phyloP scores from a whole-genome alignment of 2,888 invertebrate genomes.

The Hololepta plana region DNA sequence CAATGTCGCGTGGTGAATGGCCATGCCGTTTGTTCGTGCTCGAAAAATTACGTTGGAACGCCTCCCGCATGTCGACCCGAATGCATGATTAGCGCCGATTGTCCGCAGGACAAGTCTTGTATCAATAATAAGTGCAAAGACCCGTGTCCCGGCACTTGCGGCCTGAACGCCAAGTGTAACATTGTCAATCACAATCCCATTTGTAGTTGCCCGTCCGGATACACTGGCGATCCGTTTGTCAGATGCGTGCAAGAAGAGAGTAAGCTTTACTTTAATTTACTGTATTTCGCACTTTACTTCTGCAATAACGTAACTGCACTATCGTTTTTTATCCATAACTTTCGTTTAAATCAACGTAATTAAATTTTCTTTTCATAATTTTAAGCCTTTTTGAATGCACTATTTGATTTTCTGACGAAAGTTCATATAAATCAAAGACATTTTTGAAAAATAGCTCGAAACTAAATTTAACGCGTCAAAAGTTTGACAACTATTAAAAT shows the following conservation, averaged over 20 bases:
- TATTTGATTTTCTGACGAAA: slow-evolving; percentile 23
- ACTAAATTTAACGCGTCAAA: too few species aligned
- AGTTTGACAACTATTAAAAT: too few species aligned
- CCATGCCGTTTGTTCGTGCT: slow-evolving; percentile 65
- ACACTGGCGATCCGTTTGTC: slow-evolving; percentile 44
- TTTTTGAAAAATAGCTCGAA: too few species aligned
- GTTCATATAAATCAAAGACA: too few species aligned
- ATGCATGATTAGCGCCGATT: slow-evolving; percentile 61
- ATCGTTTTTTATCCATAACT: slow-evolving; percentile 11
- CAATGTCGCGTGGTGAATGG: slow-evolving; percentile 51
- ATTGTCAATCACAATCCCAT: slow-evolving; percentile 64
- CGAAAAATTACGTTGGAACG: slow-evolving; percentile 51
- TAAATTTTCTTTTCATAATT: too few species aligned
- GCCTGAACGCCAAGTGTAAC: slow-evolving; percentile 51
- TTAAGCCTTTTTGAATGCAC: too few species aligned
- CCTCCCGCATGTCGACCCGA: slow-evolving; percentile 63
- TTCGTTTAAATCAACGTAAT: too few species aligned
- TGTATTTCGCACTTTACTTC: too few species aligned
- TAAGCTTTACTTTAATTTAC: slow-evolving; percentile 28
- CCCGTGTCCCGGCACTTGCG: slow-evolving; percentile 62
- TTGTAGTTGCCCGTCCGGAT: slow-evolving; percentile 56
- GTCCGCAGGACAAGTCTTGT: slow-evolving; percentile 55
- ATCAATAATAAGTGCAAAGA: slow-evolving; percentile 54
- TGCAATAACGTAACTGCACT: not conserved
- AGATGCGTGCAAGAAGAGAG: slow-evolving; percentile 35